Evolutionary conservation across 2,888 invertebrate genomes (phyloP).

Genomic region (Sepioteuthis lessoniana): DNA sequence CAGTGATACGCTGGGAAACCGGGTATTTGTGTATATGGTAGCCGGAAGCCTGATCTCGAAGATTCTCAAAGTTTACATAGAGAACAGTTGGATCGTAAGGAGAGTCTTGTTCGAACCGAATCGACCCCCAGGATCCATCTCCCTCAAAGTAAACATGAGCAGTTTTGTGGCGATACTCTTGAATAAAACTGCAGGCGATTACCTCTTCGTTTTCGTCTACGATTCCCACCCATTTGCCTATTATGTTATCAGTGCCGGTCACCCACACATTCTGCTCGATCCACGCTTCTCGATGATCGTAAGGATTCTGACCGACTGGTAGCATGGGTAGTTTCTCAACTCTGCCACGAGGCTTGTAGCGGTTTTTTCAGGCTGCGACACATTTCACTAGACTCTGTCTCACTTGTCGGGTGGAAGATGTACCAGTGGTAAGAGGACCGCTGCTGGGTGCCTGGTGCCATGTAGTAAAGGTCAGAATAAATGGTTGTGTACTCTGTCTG

Average conservation of each 20-base stretch:
- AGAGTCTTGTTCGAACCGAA: conserved; percentile 86
- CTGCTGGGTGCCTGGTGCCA: conserved; percentile 49
- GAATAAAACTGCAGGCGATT: conserved; percentile 83
- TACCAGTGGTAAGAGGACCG: conserved; percentile 34
- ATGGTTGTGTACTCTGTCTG: conserved; percentile 57
- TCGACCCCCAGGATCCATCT: conserved; percentile 85
- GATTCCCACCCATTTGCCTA: conserved; percentile 59
- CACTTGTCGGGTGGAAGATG: conserved; percentile 50
- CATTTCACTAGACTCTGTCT: conserved; percentile 52
- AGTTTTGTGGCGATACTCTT: conserved; percentile 61
- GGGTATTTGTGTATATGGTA: conserved; percentile 77
- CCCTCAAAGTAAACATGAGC: conserved; percentile 68
- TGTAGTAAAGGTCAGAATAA: conserved; percentile 56
- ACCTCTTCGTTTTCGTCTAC: conserved; percentile 52
- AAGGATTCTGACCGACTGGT: conserved; percentile 52
- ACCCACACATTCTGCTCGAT: conserved; percentile 60
- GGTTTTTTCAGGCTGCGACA: conserved; percentile 53
- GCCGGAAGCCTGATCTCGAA: conserved; percentile 71
- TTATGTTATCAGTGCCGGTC: conserved; percentile 56
- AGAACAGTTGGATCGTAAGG: conserved; percentile 81
- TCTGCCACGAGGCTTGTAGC: neutral
- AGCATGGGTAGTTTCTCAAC: neutral
- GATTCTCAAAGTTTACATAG: conserved; percentile 78
- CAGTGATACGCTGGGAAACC: conserved; percentile 66
- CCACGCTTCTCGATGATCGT: conserved; percentile 53